These are phyloP conservation scores for Tachina fera DNA, from an alignment of 2,888 invertebrate species.

Conservation along the genomic window DNA sequence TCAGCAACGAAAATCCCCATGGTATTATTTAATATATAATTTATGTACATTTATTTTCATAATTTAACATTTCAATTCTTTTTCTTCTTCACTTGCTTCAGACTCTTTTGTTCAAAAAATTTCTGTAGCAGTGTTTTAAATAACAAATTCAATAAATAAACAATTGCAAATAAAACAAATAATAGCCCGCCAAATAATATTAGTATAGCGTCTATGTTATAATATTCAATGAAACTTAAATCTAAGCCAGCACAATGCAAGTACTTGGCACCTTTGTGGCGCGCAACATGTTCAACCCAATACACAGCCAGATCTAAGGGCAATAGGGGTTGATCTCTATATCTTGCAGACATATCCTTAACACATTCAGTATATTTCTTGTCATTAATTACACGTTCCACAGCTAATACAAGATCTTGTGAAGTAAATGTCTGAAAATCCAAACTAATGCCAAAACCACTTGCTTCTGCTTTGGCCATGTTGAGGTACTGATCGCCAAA, in stretches of 20 bases:
- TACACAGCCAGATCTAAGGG: conserved; percentile 79
- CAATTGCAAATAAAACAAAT: too few relatives aligned
- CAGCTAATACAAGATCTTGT: conserved; percentile 75
- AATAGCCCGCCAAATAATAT: background rate
- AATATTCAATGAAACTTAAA: conserved; percentile 75
- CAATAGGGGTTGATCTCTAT: conserved; percentile 78
- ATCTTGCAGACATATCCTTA: conserved; percentile 75
- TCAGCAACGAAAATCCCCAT: too few relatives aligned
- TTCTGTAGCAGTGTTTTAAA: too few relatives aligned
- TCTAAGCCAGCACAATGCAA: conserved; percentile 79
- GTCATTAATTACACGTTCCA: conserved; percentile 75
- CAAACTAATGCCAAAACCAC: conserved; percentile 82
- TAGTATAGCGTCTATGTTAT: background rate
- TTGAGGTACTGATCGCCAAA: conserved; percentile 84
- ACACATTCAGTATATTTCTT: conserved; percentile 73
- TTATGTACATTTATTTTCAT: too few relatives aligned
- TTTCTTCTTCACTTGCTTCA: too few relatives aligned
- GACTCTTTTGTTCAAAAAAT: too few relatives aligned
- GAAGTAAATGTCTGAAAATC: conserved; percentile 79
- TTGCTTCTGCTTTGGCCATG: conserved; percentile 81
- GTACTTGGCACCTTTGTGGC: conserved; percentile 81
- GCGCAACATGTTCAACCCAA: conserved; percentile 80
- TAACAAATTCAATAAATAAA: too few relatives aligned
- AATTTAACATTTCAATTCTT: too few relatives aligned
- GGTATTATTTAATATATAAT: too few relatives aligned